A percentile compares a stretch with the other conserved stretches of the same genome.
These are phyloP conservation scores for Litocranius walleri DNA, from an alignment of 2,113 vertebrate genomes.

Conservation along the genomic window DNA sequence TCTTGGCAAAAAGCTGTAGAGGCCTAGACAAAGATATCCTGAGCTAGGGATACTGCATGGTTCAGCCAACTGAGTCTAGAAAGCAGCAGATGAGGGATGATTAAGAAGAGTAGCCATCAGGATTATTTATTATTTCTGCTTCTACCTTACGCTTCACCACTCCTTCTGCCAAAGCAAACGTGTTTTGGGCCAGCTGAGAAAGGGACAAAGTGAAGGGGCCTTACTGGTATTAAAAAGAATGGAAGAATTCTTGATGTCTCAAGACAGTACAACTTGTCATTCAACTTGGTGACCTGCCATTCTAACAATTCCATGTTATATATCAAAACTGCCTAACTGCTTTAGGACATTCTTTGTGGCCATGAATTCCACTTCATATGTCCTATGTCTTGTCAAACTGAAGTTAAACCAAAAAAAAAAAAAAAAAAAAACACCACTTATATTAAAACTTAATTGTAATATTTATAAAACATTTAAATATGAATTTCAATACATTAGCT, in stretches of 20 bases:
- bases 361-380: neutral
- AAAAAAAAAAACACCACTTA: neutral
- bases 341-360: conserved; percentile 11
- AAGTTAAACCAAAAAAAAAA: neutral
- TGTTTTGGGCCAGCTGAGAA: neutral
- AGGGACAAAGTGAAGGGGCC: neutral
- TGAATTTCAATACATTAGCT: neutral
- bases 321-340: neutral
- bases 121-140: neutral
- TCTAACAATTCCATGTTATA: neutral
- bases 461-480: conserved; percentile 22
- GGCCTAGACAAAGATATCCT: neutral
- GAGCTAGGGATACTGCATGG: neutral
- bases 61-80: neutral
- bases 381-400: neutral
- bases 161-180: neutral
- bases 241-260: neutral
- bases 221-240: neutral
- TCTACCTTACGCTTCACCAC: neutral
- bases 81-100: neutral
- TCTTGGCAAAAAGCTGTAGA: neutral
- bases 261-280: neutral
- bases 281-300: neutral
- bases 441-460: conserved; percentile 36
- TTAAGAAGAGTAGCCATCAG: neutral